phyloP scores from a whole-genome alignment of 2,888 invertebrate species.

The Thysanoteuthis rhombus region DNA sequence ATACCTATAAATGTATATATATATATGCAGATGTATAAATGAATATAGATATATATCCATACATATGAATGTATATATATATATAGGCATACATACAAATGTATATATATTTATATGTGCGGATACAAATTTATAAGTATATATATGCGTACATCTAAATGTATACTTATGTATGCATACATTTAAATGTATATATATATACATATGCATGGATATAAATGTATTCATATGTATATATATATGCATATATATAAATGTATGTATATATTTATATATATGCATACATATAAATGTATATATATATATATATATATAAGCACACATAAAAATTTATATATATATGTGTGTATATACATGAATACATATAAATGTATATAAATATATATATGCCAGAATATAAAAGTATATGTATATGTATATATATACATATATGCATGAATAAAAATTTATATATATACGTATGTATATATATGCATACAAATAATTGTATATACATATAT shows the following conservation, averaged over 20 bases:
- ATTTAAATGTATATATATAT: background rate
- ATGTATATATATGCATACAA: background rate
- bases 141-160: background rate
- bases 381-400: background rate
- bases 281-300: constrained; percentile 15
- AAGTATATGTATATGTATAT: constrained; percentile 24
- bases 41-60: too few species aligned
- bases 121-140: too few species aligned
- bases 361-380: constrained; percentile 14
- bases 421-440: too few species aligned
- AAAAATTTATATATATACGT: constrained; percentile 18
- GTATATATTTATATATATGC: background rate
- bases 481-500: background rate
- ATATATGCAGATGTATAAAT: background rate
- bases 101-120: background rate
- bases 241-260: constrained; percentile 2
- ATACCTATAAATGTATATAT: background rate
- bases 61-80: background rate
- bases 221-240: too few species aligned
- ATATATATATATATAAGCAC: background rate
- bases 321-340: background rate
- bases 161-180: background rate
- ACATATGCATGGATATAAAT: too few species aligned
- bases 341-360: background rate
- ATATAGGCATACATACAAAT: background rate